Evolutionary conservation across 2,888 invertebrate species (phyloP).

Genomic region (Drosophila sordidapex): DNA sequence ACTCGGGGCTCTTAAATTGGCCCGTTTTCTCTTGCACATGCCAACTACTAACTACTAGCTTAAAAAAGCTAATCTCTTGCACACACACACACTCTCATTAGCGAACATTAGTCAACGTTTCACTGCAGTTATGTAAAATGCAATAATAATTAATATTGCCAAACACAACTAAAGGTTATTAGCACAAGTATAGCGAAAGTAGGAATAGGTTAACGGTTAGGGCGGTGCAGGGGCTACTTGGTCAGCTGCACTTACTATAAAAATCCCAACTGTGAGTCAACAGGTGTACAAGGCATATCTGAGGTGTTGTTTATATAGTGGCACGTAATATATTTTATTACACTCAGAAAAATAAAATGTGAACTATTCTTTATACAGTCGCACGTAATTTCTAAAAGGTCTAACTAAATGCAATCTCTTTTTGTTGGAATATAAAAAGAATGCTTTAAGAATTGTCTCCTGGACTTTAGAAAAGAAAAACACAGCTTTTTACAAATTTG

Average conservation of each 20-base stretch:
- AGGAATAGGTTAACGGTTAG: neutral
- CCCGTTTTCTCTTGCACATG: conserved; percentile 34
- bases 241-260: conserved; percentile 28
- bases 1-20: conserved; percentile 40
- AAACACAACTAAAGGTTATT: neutral
- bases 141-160: conserved; percentile 7
- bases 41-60: neutral
- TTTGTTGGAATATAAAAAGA: no score
- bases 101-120: conserved; percentile 39
- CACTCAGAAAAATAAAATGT: neutral
- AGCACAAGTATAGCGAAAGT: neutral
- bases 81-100: conserved; percentile 40
- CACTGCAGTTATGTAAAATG: conserved; percentile 44
- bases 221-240: neutral
- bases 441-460: no score
- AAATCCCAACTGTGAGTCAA: conserved; percentile 39
- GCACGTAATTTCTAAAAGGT: neutral
- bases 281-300: conserved; percentile 18
- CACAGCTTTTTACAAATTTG: neutral
- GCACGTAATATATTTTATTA: conserved; percentile 7
- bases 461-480: no score
- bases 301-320: conserved; percentile 19
- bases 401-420: no score
- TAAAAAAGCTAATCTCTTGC: neutral
- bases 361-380: conserved; percentile 15